A percentile compares a stretch with the other conserved stretches of the same genome.
Evolutionary conservation across 2,888 invertebrate genomes (phyloP).

Genomic region (Eupithecia subumbrata): DNA sequence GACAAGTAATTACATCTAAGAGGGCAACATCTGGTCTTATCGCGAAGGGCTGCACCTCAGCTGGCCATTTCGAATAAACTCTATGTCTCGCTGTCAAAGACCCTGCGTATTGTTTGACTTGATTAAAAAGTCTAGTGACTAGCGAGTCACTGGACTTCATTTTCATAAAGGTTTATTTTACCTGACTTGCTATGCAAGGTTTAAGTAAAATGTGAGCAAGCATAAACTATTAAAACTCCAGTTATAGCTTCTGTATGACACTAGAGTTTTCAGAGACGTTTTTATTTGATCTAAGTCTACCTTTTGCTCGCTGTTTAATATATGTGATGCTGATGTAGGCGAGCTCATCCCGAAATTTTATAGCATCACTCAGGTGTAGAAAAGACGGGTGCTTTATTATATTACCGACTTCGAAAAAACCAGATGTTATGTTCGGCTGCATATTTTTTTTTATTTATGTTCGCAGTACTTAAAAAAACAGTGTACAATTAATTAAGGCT

Average conservation of each 20-base stretch:
- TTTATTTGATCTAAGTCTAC: not conserved
- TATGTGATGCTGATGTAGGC: too few species aligned
- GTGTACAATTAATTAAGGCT: too few species aligned
- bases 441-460: too few species aligned
- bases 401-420: too few species aligned
- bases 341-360: too few species aligned
- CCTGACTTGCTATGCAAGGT: not conserved
- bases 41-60: conserved; percentile 78
- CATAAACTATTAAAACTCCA: not conserved
- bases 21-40: conserved; percentile 79
- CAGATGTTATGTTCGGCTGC: too few species aligned
- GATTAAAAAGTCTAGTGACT: conserved; percentile 27
- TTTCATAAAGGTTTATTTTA: not conserved
- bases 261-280: not conserved
- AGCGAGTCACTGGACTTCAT: not conserved
- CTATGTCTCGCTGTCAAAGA: conserved; percentile 8
- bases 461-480: too few species aligned
- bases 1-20: conserved; percentile 75
- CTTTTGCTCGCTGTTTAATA: too few species aligned
- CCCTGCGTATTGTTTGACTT: conserved; percentile 19
- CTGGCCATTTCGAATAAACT: conserved; percentile 45
- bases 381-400: too few species aligned
- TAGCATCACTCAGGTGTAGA: too few species aligned
- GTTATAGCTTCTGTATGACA: too few species aligned
- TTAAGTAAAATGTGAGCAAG: not conserved